Base-by-base conservation (phyloP, 2,888 invertebrate species). In the Thyatira batis region DNA sequence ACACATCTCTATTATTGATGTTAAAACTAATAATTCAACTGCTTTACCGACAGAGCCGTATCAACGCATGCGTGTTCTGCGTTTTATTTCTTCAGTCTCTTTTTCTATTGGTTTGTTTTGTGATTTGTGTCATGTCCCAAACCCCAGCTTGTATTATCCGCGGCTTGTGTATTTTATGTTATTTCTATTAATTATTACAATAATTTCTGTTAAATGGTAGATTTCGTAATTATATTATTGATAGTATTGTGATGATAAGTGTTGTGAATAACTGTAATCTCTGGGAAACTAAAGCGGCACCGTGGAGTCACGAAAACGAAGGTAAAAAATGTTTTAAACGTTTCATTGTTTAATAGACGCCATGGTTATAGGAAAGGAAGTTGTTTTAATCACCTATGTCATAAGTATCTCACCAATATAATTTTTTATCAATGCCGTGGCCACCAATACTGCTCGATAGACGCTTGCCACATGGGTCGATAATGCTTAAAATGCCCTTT, bases 281-380 rank as follows among this genome's bases (percentile, higher is more conserved):
- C 84, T 88, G 91, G 91, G 85, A 91, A 87, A 77, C 83, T 87
- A 92, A 92, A 88, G 87, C 92, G 89, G 92, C 92, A 92, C 90
- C 92, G 92, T 92, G 92, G 92, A 92, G 92, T 92, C 92, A 87
- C 90, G 92, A 91, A 92, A 92, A 92, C 88, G 92, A 90, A 92
- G 92, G 92, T 92, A 91, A 87, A 85, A 79, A 85, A 43, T 23
- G 23, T 23, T 23, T 23, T 1, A 85, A 80, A 67, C 63, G 80
- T 83, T 85, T 84, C 82, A 87, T 87, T 89, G 85, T 87, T 80
- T 83, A 80, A 79, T 76, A 65, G 78, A 82, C 79, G 84, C 85
- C 82, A 74, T 56, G 69, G 69, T 62, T 61, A 60, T 71, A 54
- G 53, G 63, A 76, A 78, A 74, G 71, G 61, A 78, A 81, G 83